Percentiles rank a stretch among this genome's conserved stretches.
These are phyloP conservation scores for Allygus modestus DNA, from an alignment of 2,888 invertebrate genomes.

Conservation along the genomic window DNA sequence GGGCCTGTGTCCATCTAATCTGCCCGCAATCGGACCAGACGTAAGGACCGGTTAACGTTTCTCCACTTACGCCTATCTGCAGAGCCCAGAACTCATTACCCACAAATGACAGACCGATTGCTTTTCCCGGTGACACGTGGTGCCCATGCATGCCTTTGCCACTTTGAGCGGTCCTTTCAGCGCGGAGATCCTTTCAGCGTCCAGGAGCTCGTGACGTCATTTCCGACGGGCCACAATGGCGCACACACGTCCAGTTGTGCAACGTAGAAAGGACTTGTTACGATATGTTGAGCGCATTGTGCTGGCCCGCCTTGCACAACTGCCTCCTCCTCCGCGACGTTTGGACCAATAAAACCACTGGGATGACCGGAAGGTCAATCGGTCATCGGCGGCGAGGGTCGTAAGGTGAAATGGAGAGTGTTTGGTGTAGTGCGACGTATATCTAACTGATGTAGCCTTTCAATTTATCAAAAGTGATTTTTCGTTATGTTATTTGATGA, in stretches of 20 bases:
- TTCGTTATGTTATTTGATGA: too few relatives aligned
- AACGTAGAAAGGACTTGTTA: conserved; percentile 47
- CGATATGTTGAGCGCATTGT: conserved; percentile 36
- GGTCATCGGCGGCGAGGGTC: too few relatives aligned
- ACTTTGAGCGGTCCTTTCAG: conserved; percentile 33
- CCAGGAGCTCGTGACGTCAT: conserved; percentile 43
- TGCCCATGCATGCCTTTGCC: conserved; percentile 9
- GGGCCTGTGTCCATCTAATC: too few relatives aligned
- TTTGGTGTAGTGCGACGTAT: too few relatives aligned
- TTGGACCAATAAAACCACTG: background rate
- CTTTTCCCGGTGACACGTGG: background rate
- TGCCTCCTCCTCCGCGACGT: background rate
- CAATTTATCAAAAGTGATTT: too few relatives aligned
- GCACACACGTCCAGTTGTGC: background rate
- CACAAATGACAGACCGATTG: conserved; percentile 11
- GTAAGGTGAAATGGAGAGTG: too few relatives aligned
- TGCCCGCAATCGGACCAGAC: too few relatives aligned
- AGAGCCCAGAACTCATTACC: background rate
- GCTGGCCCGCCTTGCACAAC: background rate
- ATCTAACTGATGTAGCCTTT: too few relatives aligned
- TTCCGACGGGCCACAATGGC: conserved; percentile 45
- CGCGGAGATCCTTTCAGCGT: conserved; percentile 42
- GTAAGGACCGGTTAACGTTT: background rate
- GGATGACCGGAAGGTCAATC: background rate
- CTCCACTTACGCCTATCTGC: conserved; percentile 16